Evolutionary conservation across 2,888 invertebrate species (phyloP), one percentile per base, ranked within the genome.

Genomic region (Caradrina kadenii): DNA sequence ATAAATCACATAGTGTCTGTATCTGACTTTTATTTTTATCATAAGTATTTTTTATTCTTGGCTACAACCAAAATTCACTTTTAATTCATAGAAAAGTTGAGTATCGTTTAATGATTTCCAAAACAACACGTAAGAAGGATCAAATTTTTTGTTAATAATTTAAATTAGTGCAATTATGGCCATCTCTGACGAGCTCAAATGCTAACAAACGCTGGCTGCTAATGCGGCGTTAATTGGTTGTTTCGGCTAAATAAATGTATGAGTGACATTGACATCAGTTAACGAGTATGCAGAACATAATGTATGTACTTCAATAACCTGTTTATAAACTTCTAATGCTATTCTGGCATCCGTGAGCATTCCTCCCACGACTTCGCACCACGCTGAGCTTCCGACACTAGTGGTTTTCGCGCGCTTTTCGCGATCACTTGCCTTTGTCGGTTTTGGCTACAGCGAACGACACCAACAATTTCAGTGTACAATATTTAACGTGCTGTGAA

Each of bases 321-420:
- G 86, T 85, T 87, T 86, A 85, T 86, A 87, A 83, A 82, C 82
- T 85, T 82, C 73, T 81, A 76, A 84, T 89, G 76, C 81, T 88
- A 85, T 87, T 88, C 87, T 89, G 88, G 88, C 88, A 86, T 82
- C 78, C 69, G 85, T 82, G 83, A 84, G 82, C 70, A 83, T 79
- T 86, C 87, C 85, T 80, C 91, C 90, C 87, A 90, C 93, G 88
- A 82, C 74, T 67, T 78, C 76, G 77, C 73, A 70, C 39, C 65
- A 78, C 79, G 67, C 69, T 72, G 80, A 87, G 86, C 86, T 89
- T 71, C 76, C 59, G 58, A 65, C 66, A 83, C 78, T 87, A 92
- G 92, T 93, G 84, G 84, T 88, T 92, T 90, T 91, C 89, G 90
- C 88, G 92, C 91, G 90, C 90, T 92, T 94, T 93, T 91, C 90